Conservation (phyloP, 92 coral and sea anemone genomes). For the Nematostella vectensis region DNA sequence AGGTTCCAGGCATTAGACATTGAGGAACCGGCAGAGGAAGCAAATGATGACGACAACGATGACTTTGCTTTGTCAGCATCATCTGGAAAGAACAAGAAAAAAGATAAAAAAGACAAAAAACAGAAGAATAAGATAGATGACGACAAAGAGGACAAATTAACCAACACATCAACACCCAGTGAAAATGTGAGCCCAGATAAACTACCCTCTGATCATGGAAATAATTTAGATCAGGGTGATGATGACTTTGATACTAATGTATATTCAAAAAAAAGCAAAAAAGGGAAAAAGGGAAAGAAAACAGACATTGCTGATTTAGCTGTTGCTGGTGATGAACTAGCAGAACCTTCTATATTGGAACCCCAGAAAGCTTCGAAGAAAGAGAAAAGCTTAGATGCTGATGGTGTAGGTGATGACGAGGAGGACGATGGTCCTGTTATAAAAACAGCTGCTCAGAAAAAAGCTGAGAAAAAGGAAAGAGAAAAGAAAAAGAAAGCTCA, state of each 20-base stretch:
- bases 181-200: constrained; percentile 18
- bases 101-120: constrained; percentile 57
- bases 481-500: constrained; percentile 89
- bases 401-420: constrained; percentile 11
- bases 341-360: constrained; percentile 27
- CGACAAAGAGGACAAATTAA: constrained; percentile 17
- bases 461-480: constrained; percentile 97
- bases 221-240: constrained; percentile 19
- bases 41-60: constrained; percentile 15
- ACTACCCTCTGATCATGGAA: too few species aligned
- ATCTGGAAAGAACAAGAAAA: constrained; percentile 46
- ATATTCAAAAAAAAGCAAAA: constrained; percentile 57
- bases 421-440: constrained; percentile 44
- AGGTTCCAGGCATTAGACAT: constrained; percentile 53
- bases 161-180: constrained; percentile 1
- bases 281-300: constrained; percentile 70
- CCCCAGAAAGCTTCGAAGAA: constrained; percentile 13
- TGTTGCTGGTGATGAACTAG: constrained; percentile 40
- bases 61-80: constrained; percentile 6
- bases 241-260: constrained; percentile 14
- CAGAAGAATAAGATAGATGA: constrained; percentile 22
- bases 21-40: constrained; percentile 31
- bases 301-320: constrained; percentile 62
- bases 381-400: constrained; percentile 10
- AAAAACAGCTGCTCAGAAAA: constrained; percentile 95